Base-by-base conservation (phyloP, 1,140 invertebrate species). In the Harpegnathos saltator region DNA sequence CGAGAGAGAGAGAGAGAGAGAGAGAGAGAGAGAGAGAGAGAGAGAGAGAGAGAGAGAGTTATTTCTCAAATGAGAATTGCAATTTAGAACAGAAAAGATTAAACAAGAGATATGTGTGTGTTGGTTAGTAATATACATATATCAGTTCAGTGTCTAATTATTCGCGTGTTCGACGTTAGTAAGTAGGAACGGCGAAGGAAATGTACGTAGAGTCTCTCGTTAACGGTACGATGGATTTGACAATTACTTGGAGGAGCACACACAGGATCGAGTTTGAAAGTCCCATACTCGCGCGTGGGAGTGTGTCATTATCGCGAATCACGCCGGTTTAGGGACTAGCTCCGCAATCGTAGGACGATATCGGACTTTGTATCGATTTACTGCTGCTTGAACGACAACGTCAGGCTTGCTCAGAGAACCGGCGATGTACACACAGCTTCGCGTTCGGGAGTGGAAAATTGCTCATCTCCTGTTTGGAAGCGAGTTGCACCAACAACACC, bases 381-480 rank as follows among this genome's bases (percentile, higher is more conserved):
- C 75, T 68, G 33, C 65, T 44, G 52, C 65, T 33, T 59, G 65
- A 69, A 80, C 75, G 65, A 71, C 75, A 71, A 29, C 65, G 52
- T 71, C 75, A 58, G 71, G 65, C 65, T 80, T 48, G 24, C 33
- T 80, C 65, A 48, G 65, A 48, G 65, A 71, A 71, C 65, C 29
- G 26, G 26, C 65, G 52, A 69, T 69, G 58, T 77, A 77, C 38
- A 80, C 54, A 80, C 24, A 19, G 52, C 65, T 24, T 80, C 52
- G 52, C 33, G 52, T 69, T 80, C 56, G 69, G 65, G 52, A 44
- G 75, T 80, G 65, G 75, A 80, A 80, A 80, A 80, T 80, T 80
- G 75, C 65, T 80, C 75, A 80, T 80, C 75, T 80, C 75, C 75
- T 71, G 75, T 80, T 80, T 80, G 65, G 65, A 80, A 80, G 65